phyloP scores from a whole-genome alignment of 1,140 invertebrate genomes.

The Zaprionus inermis region DNA sequence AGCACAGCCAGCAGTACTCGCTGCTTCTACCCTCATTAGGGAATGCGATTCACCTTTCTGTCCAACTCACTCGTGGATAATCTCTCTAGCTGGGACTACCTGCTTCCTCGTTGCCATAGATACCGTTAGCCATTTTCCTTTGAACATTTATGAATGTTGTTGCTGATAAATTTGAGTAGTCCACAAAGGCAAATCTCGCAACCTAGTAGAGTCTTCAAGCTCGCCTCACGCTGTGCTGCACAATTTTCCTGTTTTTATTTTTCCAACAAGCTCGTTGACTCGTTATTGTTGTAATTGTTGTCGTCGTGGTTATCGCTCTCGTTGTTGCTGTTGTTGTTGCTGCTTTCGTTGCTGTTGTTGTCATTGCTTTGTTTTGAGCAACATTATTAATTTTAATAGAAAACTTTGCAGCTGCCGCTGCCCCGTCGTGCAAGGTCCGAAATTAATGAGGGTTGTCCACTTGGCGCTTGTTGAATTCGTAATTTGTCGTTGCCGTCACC shows the following conservation, averaged over 20 bases:
- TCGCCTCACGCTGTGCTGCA: constrained; percentile 53
- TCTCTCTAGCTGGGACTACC: neutral
- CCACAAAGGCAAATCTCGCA: constrained; percentile 49
- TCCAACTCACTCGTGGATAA: neutral
- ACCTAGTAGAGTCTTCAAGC: constrained; percentile 60
- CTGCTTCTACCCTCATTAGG: neutral
- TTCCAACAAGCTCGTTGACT: constrained; percentile 49
- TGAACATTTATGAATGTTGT: constrained; percentile 64
- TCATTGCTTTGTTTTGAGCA: constrained; percentile 66
- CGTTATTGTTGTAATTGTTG: constrained; percentile 35
- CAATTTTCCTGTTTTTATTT: constrained; percentile 15
- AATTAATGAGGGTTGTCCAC: constrained; percentile 83
- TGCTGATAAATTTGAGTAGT: constrained; percentile 71
- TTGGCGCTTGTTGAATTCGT: constrained; percentile 82
- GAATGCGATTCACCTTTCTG: neutral
- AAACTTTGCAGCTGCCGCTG: constrained; percentile 56
- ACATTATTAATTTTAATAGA: constrained; percentile 83
- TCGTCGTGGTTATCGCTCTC: constrained; percentile 43
- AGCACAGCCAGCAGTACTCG: neutral
- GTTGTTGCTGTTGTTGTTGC: constrained; percentile 34
- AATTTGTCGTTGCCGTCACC: constrained; percentile 66
- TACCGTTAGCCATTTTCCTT: constrained; percentile 33
- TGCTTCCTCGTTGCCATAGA: constrained; percentile 31
- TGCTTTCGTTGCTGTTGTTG: constrained; percentile 43
- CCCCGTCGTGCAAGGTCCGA: constrained; percentile 30